Percentiles rank a stretch among this genome's conserved stretches.
These are phyloP conservation scores for Bombylius major DNA, from an alignment of 2,888 invertebrate genomes.

Conservation along the genomic window DNA sequence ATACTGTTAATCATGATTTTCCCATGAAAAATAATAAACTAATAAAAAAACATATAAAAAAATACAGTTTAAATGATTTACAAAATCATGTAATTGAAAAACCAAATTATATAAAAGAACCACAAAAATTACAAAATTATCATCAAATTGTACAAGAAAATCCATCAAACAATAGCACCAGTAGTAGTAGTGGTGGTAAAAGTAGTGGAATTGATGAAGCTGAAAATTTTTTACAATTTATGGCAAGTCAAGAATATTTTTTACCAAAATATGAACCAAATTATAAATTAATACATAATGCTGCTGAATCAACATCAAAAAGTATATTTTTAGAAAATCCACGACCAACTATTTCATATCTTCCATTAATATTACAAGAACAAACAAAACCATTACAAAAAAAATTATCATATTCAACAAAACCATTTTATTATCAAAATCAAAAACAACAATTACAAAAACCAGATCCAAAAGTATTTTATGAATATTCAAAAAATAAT, in stretches of 20 bases:
- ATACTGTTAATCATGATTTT: background rate
- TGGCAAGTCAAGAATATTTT: conserved; percentile 32
- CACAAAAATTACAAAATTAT: too few species aligned
- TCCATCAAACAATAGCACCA: too few species aligned
- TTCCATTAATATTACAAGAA: background rate
- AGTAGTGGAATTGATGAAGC: conserved; percentile 20
- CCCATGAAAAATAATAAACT: background rate
- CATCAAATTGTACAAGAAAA: too few species aligned
- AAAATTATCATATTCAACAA: background rate
- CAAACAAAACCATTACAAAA: background rate
- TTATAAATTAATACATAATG: conserved; percentile 14
- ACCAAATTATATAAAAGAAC: background rate
- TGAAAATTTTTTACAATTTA: conserved; percentile 29
- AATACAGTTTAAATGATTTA: background rate
- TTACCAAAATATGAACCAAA: conserved; percentile 29
- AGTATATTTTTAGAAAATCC: background rate
- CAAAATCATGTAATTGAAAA: background rate
- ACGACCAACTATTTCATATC: background rate
- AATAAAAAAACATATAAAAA: background rate
- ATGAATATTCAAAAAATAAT: too few species aligned
- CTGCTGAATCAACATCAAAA: background rate
- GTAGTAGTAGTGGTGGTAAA: too few species aligned
- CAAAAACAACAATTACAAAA: background rate
- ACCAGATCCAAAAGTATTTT: background rate
- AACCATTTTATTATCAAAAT: too few species aligned